Evolutionary conservation across 37 sponge, comb jelly and placozoan species (phyloP).

Genomic region (Hexactinellida sp.): DNA sequence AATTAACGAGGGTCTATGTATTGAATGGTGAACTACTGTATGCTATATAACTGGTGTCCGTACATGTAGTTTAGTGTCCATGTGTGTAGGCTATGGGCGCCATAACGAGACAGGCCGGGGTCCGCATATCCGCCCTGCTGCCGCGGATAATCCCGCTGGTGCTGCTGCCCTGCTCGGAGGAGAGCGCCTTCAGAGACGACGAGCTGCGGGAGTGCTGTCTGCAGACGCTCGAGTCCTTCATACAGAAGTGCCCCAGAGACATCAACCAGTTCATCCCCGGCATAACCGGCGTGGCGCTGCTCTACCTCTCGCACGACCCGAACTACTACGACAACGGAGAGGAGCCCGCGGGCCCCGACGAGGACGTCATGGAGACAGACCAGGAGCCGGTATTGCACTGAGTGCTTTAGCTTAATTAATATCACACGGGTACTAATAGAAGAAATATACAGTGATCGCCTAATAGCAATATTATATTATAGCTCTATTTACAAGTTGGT

Average conservation of each 20-base stretch:
- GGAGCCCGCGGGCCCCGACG: constrained; percentile 16
- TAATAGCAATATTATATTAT: no score
- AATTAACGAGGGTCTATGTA: no score
- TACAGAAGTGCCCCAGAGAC: constrained; percentile 72
- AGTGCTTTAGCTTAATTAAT: no score
- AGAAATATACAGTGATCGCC: no score
- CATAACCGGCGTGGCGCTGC: constrained; percentile 21
- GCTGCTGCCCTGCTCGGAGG: constrained; percentile 36
- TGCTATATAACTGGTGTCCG: not conserved
- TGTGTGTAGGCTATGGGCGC: not conserved
- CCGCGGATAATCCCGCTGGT: constrained; percentile 60
- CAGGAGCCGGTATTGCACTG: not conserved
- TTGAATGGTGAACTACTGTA: no score
- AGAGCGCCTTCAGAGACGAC: constrained; percentile 55
- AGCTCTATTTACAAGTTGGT: no score
- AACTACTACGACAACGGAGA: constrained; percentile 90
- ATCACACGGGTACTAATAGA: no score
- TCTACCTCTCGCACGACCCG: constrained; percentile 73
- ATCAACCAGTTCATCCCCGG: constrained; percentile 62
- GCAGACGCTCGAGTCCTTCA: constrained; percentile 79
- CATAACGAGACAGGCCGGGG: constrained; percentile 58
- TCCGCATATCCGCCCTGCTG: constrained; percentile 57
- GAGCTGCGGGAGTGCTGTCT: constrained; percentile 86
- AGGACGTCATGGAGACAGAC: constrained; percentile 37
- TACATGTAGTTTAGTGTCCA: no score